Evolutionary conservation across 2,113 vertebrate species (phyloP).

Genomic region (Tetraodon nigroviridis): DNA sequence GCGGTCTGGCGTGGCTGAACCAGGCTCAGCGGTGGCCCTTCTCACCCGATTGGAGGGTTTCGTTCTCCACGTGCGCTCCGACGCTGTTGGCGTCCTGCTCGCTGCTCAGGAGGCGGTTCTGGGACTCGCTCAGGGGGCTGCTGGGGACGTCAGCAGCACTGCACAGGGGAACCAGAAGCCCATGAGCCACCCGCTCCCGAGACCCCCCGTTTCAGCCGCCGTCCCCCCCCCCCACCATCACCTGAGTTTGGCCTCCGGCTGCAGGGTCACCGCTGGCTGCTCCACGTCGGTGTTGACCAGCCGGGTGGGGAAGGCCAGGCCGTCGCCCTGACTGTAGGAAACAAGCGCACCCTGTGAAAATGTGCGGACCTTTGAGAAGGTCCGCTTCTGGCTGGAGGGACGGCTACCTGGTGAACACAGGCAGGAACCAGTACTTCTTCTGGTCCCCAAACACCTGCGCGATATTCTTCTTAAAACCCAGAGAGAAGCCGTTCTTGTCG

Average conservation of each 20-base stretch:
- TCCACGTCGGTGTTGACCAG: constrained; percentile 86
- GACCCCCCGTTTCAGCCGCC: neutral
- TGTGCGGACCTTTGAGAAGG: neutral
- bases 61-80: constrained; percentile 73
- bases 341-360: neutral
- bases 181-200: neutral
- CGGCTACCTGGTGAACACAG: constrained; percentile 87
- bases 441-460: constrained; percentile 92
- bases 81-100: constrained; percentile 76
- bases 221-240: no score
- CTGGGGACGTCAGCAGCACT: constrained; percentile 73
- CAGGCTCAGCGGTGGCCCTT: no score
- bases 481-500: constrained; percentile 93
- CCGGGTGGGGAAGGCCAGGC: constrained; percentile 87
- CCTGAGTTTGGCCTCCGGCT: constrained; percentile 82
- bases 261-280: constrained; percentile 76
- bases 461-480: constrained; percentile 90
- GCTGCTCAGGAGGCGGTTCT: constrained; percentile 82
- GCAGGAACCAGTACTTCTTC: constrained; percentile 90
- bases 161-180: constrained; percentile 17
- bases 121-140: constrained; percentile 86
- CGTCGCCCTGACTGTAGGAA: constrained; percentile 85
- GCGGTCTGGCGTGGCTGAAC: no score
- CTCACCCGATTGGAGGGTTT: constrained; percentile 78
- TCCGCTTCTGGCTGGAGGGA: neutral